Evolutionary conservation across 2,797 vertebrate species (phyloP).

Genomic region (Columba guinea): DNA sequence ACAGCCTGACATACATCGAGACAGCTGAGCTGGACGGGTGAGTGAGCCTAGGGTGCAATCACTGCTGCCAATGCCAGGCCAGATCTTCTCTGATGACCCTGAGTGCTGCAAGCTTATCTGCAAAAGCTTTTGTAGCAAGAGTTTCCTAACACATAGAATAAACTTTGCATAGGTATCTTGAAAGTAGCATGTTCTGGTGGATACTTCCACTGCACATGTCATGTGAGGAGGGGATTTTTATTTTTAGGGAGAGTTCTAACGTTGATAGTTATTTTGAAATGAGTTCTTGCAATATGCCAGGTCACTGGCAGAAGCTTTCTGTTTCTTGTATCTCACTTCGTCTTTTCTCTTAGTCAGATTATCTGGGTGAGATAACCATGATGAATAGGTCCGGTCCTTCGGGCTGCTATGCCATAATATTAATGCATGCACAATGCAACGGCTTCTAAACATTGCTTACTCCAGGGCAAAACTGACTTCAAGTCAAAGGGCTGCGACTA

Average conservation of each 20-base stretch:
- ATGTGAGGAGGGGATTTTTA: neutral
- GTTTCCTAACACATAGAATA: neutral
- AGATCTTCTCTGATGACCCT: neutral
- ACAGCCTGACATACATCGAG: slow-evolving; percentile 90
- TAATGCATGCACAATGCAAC: neutral
- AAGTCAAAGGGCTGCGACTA: neutral
- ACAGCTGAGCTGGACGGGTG: slow-evolving; percentile 94
- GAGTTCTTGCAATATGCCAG: neutral
- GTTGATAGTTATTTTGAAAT: neutral
- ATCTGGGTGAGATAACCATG: neutral
- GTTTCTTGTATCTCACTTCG: neutral
- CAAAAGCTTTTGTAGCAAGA: neutral
- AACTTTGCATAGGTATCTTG: neutral
- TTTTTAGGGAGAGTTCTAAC: neutral
- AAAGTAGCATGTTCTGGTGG: neutral
- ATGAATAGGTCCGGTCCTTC: neutral
- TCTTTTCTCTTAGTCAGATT: neutral
- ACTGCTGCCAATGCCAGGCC: neutral
- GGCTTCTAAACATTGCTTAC: neutral
- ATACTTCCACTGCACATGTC: neutral
- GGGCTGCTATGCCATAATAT: neutral
- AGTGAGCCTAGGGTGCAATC: slow-evolving; percentile 29
- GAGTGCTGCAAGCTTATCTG: neutral
- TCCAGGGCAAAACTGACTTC: neutral
- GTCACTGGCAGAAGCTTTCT: neutral